phyloP scores from a whole-genome alignment of 2,888 invertebrate genomes.

The Eupsilia transversa region DNA sequence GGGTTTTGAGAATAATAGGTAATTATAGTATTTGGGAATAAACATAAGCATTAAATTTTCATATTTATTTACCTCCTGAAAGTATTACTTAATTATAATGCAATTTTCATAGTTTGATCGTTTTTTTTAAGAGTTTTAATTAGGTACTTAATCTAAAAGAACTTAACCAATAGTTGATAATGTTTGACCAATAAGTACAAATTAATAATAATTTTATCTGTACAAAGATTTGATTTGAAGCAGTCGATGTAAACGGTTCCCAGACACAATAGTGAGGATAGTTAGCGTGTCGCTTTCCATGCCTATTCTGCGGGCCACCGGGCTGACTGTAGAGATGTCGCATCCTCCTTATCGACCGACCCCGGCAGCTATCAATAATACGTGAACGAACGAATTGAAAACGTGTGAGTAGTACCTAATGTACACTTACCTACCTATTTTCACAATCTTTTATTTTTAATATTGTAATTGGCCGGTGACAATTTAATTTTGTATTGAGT shows the following conservation, averaged over 20 bases:
- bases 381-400: slow-evolving; percentile 2
- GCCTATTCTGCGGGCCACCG: slow-evolving; percentile 18
- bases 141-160: background rate
- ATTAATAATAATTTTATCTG: background rate
- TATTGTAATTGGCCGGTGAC: background rate
- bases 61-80: background rate
- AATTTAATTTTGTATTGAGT: background rate
- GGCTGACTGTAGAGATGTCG: slow-evolving; percentile 35
- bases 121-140: background rate
- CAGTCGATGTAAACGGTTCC: background rate
- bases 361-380: slow-evolving; percentile 54
- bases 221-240: background rate
- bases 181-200: background rate
- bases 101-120: no score
- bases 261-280: slow-evolving; percentile 41
- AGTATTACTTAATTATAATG: background rate
- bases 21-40: background rate
- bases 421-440: no score
- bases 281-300: slow-evolving; percentile 34
- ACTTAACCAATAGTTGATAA: no score
- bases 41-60: background rate
- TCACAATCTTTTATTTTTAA: background rate
- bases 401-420: background rate
- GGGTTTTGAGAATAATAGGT: no score
- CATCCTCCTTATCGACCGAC: slow-evolving; percentile 58